Percentiles rank a stretch among this genome's conserved stretches.
Conservation (phyloP, 2,113 vertebrate genomes). For the human region DNA sequence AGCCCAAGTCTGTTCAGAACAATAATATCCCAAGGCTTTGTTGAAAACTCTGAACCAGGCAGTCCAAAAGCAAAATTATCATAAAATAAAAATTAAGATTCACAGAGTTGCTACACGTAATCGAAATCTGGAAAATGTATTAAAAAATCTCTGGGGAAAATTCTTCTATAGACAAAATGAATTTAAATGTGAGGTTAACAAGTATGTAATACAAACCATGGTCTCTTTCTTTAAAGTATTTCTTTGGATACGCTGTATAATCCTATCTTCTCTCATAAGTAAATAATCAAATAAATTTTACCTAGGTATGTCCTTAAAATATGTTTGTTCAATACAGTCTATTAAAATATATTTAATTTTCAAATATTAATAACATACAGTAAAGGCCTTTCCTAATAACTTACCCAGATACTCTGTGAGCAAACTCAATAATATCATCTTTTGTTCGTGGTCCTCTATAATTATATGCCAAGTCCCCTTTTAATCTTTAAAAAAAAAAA, state of each 20-base stretch:
- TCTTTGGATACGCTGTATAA: background rate
- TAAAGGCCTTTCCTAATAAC: slow-evolving; percentile 60
- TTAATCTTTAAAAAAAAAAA: slow-evolving; percentile 87
- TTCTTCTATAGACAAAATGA: background rate
- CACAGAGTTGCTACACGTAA: background rate
- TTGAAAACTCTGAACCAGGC: background rate
- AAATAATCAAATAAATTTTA: background rate
- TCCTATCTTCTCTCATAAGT: background rate
- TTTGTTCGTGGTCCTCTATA: slow-evolving; percentile 98
- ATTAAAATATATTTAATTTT: slow-evolving; percentile 28
- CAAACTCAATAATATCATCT: slow-evolving; percentile 98
- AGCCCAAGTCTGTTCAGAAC: background rate
- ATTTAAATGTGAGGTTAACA: background rate
- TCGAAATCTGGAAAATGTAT: background rate
- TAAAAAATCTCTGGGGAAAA: background rate
- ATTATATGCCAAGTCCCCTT: slow-evolving; percentile 96
- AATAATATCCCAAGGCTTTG: background rate
- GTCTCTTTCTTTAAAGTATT: background rate
- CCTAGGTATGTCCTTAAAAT: background rate
- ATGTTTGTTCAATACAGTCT: background rate
- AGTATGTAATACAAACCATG: background rate
- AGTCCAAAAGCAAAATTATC: background rate
- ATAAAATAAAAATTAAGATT: background rate
- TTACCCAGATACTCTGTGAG: slow-evolving; percentile 98
- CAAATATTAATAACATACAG: background rate